A percentile compares a stretch with the other conserved stretches of the same genome.
Conservation (phyloP, 2,888 invertebrate genomes). For the Caenorhabditis sp. region DNA sequence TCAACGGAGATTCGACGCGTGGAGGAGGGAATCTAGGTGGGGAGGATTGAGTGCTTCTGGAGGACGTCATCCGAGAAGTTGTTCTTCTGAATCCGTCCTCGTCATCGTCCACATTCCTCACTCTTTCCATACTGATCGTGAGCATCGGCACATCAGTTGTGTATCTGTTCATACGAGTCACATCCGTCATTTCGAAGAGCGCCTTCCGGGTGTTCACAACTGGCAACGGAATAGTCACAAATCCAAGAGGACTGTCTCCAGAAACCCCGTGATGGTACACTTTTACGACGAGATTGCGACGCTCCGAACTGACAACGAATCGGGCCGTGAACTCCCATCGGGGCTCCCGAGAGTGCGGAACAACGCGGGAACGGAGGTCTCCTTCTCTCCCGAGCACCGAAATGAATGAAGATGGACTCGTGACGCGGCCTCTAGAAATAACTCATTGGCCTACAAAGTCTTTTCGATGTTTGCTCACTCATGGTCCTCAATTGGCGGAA, state of each 20-base stretch:
- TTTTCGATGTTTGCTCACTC: conserved; percentile 33
- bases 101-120: conserved; percentile 12
- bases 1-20: conserved; percentile 26
- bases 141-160: conserved; percentile 47
- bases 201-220: conserved; percentile 12
- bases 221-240: conserved; percentile 55
- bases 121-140: conserved; percentile 35
- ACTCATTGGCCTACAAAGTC: no score
- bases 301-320: conserved; percentile 61
- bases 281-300: conserved; percentile 63
- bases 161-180: conserved; percentile 24
- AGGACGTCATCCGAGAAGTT: background rate
- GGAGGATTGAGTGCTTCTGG: conserved; percentile 9
- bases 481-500: conserved; percentile 62
- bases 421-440: conserved; percentile 50
- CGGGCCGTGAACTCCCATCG: conserved; percentile 63
- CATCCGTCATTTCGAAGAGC: conserved; percentile 58
- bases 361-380: conserved; percentile 61
- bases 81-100: conserved; percentile 3
- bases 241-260: conserved; percentile 55
- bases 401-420: conserved; percentile 56
- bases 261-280: conserved; percentile 50
- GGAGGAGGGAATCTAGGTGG: background rate
- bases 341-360: conserved; percentile 46
- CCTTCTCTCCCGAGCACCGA: conserved; percentile 65